Evolutionary conservation across 2,797 vertebrate genomes (phyloP).

Genomic region (Argya squamiceps): DNA sequence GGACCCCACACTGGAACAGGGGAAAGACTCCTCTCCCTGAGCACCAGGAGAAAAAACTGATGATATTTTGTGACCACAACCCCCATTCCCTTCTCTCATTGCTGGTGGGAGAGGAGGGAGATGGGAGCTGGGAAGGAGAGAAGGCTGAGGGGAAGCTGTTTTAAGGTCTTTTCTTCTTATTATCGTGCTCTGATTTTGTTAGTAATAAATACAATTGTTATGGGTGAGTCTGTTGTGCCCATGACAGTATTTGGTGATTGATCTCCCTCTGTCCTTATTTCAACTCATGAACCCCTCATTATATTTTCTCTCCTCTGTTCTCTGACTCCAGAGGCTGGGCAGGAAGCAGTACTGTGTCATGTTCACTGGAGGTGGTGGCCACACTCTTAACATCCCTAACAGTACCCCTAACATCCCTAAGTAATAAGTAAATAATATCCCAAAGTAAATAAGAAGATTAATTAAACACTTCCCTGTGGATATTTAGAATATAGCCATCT

Average conservation of each 20-base stretch:
- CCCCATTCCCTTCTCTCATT: too few species aligned
- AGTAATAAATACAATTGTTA: background rate
- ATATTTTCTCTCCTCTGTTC: background rate
- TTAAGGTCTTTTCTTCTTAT: background rate
- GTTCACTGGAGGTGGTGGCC: background rate
- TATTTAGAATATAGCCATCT: background rate
- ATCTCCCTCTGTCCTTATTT: background rate
- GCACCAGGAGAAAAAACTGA: background rate
- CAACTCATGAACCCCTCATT: background rate
- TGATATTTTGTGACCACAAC: background rate
- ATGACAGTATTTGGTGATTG: background rate
- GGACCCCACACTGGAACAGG: background rate
- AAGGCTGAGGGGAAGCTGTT: background rate
- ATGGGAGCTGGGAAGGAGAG: background rate
- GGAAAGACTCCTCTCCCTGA: background rate
- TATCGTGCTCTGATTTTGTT: background rate
- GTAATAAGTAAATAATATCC: background rate
- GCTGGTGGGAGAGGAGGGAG: background rate
- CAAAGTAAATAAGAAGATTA: background rate
- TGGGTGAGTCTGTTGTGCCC: background rate
- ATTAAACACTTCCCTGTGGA: background rate
- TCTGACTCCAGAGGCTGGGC: background rate
- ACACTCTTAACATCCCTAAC: background rate
- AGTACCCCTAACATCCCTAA: background rate
- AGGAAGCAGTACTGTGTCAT: background rate